A percentile compares a stretch with the other conserved stretches of the same genome.
phyloP scores from a whole-genome alignment of 2,113 vertebrate genomes.

The Chlamydotis undulata region DNA sequence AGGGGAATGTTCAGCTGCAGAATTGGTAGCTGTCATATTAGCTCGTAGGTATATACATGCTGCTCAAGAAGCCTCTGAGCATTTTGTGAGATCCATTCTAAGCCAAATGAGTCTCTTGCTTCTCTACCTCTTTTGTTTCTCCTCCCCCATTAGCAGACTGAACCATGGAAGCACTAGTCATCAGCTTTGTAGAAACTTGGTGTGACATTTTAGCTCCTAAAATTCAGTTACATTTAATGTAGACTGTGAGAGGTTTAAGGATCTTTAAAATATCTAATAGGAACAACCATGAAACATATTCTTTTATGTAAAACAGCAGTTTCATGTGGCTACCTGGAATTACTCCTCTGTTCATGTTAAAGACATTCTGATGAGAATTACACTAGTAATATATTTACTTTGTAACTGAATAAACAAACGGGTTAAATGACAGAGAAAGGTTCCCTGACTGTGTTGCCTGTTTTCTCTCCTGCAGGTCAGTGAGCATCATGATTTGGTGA shows the following conservation, averaged over 20 bases:
- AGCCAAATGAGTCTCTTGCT: accelerated
- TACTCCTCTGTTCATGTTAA: not conserved
- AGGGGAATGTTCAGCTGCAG: not conserved
- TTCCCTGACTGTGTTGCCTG: not conserved
- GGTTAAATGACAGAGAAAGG: constrained; percentile 41
- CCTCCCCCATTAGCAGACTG: not conserved
- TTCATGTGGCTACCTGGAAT: not conserved
- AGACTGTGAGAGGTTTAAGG: not conserved
- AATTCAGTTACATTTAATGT: not conserved
- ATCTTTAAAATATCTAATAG: not conserved
- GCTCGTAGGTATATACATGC: not conserved
- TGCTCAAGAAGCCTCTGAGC: not conserved
- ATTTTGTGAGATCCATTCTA: not conserved
- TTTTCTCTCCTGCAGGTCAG: constrained; percentile 37
- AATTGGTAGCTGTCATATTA: not conserved
- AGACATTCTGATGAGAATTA: constrained; percentile 30
- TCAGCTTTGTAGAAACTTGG: not conserved
- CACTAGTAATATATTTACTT: not conserved
- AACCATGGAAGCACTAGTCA: not conserved
- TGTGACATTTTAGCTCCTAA: not conserved
- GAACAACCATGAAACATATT: not conserved
- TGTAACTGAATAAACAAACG: constrained; percentile 12
- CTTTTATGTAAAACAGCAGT: not conserved
- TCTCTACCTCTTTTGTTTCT: not conserved
- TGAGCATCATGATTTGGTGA: constrained; percentile 44